Conservation (phyloP, 2,113 vertebrate species). For the Cinclus cinclus region DNA sequence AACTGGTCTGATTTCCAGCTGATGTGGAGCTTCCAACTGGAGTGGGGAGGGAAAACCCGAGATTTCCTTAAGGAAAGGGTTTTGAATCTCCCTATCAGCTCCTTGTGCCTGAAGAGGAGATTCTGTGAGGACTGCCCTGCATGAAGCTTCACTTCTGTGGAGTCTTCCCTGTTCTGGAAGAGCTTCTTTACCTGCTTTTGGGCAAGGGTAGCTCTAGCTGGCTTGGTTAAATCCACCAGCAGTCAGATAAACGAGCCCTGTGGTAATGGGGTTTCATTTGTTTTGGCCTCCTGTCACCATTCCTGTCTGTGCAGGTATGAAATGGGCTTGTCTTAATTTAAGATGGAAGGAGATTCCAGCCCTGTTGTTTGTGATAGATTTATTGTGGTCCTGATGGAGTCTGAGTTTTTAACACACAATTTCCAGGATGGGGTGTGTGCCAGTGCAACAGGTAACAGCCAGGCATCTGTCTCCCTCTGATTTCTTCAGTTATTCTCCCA, state of each 20-base stretch:
- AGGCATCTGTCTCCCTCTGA: neutral
- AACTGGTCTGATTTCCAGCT: neutral
- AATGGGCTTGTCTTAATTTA: neutral
- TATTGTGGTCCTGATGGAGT: neutral
- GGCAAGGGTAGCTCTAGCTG: neutral
- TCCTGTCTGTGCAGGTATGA: neutral
- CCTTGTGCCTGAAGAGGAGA: neutral
- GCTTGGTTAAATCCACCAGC: neutral
- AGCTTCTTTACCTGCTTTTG: neutral
- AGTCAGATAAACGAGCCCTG: accelerated
- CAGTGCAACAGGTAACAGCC: neutral
- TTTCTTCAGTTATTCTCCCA: neutral
- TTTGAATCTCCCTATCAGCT: neutral
- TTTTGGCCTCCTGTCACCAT: neutral
- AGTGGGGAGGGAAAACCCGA: neutral
- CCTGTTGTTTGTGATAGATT: accelerated
- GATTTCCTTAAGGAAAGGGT: neutral
- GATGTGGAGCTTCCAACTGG: neutral
- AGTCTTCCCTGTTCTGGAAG: neutral
- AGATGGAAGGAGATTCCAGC: neutral
- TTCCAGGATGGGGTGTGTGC: neutral
- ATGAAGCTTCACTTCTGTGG: slow-evolving; percentile 21
- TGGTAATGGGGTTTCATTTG: neutral
- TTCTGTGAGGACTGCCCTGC: neutral
- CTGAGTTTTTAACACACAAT: neutral